phyloP scores from a whole-genome alignment of 2,888 invertebrate species.

The Luperina testacea region DNA sequence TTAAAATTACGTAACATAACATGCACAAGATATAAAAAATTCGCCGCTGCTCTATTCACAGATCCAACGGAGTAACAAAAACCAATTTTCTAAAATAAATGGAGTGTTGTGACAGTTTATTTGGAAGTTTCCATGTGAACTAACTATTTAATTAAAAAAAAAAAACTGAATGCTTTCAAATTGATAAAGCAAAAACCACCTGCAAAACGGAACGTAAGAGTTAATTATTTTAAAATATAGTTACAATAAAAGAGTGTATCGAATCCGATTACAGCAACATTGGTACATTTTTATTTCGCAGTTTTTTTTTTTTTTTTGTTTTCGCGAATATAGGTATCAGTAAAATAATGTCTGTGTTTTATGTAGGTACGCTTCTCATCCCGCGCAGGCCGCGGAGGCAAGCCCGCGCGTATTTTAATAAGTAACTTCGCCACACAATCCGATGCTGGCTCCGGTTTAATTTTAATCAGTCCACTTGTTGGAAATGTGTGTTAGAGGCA shows the following conservation, averaged over 20 bases:
- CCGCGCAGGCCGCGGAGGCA: not conserved
- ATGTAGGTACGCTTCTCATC: constrained; percentile 7
- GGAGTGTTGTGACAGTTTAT: not conserved
- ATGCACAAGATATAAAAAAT: not conserved
- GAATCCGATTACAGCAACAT: constrained; percentile 12
- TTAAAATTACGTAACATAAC: not conserved
- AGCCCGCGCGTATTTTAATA: constrained; percentile 31
- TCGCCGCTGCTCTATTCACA: not conserved
- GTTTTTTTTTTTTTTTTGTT: too few relatives aligned
- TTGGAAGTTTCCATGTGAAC: not conserved
- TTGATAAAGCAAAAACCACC: too few relatives aligned
- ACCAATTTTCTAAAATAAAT: not conserved
- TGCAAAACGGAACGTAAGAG: not conserved
- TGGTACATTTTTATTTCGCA: too few relatives aligned
- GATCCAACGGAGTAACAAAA: not conserved
- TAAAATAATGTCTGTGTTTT: constrained; percentile 5
- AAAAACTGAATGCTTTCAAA: not conserved
- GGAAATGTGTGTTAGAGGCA: not conserved
- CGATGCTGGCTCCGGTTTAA: not conserved
- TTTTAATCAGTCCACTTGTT: constrained; percentile 3
- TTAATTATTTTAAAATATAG: not conserved
- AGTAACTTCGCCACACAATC: constrained; percentile 9
- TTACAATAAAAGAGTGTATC: not conserved
- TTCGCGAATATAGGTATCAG: not conserved
- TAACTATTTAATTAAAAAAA: not conserved